These are phyloP conservation scores for Saguinus imperator DNA, from an alignment of 2,113 vertebrate genomes.

Conservation along the genomic window DNA sequence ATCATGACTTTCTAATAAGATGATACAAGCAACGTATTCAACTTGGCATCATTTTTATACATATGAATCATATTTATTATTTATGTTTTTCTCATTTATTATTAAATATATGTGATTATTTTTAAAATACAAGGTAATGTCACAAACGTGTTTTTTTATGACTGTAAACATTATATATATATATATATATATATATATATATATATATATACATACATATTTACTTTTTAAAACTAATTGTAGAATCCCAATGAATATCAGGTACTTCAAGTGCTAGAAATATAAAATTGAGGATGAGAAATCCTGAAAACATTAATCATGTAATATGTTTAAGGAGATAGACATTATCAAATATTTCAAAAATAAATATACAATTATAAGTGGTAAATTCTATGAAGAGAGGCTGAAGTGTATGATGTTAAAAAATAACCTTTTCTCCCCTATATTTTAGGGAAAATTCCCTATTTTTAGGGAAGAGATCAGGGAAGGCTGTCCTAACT, in stretches of 20 bases:
- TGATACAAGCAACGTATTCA: background rate
- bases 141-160: background rate
- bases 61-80: background rate
- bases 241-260: background rate
- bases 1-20: background rate
- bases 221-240: background rate
- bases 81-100: background rate
- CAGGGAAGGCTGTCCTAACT: background rate
- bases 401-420: background rate
- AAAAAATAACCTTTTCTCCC: background rate
- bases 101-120: background rate
- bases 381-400: background rate
- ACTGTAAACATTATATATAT: no score
- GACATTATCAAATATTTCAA: background rate
- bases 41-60: background rate
- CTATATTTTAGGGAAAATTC: no score
- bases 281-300: background rate
- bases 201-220: no score
- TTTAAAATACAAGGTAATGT: background rate
- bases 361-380: background rate
- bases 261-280: background rate
- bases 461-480: background rate
- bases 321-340: background rate
- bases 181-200: no score
- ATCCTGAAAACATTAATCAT: background rate